Evolutionary conservation across 1,140 invertebrate genomes (phyloP).

Genomic region (Eueides isabella): DNA sequence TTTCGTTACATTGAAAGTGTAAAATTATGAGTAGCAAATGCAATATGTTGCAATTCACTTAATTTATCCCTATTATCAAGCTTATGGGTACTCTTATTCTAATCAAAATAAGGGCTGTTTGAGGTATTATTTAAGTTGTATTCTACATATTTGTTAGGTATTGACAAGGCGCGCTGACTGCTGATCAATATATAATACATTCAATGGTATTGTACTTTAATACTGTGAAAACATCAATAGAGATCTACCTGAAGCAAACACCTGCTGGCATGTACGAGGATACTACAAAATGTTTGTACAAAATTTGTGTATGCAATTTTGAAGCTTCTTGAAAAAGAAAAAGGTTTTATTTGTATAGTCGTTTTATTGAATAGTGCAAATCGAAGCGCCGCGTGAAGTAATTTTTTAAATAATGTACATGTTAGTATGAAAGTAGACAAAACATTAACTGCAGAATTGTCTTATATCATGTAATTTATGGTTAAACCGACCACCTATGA

Average conservation of each 20-base stretch:
- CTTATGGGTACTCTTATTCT: neutral
- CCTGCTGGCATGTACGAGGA: conserved; percentile 58
- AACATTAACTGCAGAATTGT: conserved; percentile 17
- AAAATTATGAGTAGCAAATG: conserved; percentile 32
- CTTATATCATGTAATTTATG: conserved; percentile 22
- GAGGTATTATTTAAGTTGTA: neutral
- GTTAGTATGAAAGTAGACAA: conserved; percentile 34
- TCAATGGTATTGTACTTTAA: conserved; percentile 51
- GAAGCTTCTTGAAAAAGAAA: conserved; percentile 15
- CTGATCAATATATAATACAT: conserved; percentile 58
- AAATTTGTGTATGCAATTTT: conserved; percentile 29
- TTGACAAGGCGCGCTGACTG: conserved; percentile 46
- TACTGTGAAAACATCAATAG: conserved; percentile 57
- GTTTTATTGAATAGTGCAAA: conserved; percentile 18
- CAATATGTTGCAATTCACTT: conserved; percentile 11
- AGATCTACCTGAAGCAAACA: conserved; percentile 67
- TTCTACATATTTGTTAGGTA: conserved; percentile 22
- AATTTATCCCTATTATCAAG: neutral
- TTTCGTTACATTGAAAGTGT: conserved; percentile 39
- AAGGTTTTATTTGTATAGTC: conserved; percentile 21
- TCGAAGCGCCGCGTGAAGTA: conserved; percentile 64
- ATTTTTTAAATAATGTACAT: conserved; percentile 38
- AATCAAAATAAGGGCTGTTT: neutral
- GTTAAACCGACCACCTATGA: conserved; percentile 30
- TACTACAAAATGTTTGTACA: conserved; percentile 21